These are phyloP conservation scores for Callospermophilus lateralis DNA, from an alignment of 2,113 vertebrate species.

Conservation along the genomic window DNA sequence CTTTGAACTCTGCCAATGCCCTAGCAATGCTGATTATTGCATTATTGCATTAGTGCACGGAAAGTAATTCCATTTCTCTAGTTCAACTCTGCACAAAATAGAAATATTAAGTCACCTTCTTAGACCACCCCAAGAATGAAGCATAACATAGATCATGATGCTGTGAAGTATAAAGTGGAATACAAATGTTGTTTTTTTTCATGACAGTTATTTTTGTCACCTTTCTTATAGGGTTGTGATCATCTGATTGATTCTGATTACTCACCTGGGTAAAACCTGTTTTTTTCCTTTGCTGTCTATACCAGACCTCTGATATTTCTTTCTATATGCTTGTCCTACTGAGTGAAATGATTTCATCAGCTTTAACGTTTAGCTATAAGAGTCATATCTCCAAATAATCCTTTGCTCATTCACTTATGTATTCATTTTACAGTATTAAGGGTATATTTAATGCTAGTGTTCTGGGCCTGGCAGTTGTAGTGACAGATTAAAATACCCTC, in stretches of 20 bases:
- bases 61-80: background rate
- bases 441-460: background rate
- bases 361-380: background rate
- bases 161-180: background rate
- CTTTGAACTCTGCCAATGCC: background rate
- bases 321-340: background rate
- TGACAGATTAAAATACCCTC: background rate
- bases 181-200: background rate
- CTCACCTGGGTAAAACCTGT: background rate
- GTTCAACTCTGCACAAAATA: background rate
- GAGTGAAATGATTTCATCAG: background rate
- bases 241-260: background rate
- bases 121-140: background rate
- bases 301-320: background rate
- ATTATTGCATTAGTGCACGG: background rate
- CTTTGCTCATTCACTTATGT: background rate
- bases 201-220: background rate
- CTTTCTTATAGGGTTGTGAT: background rate
- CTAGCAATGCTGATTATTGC: background rate
- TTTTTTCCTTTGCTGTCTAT: background rate
- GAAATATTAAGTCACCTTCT: background rate
- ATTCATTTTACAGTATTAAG: background rate
- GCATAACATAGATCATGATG: background rate
- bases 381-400: background rate
- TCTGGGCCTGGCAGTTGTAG: background rate